Evolutionary conservation across 2,113 vertebrate species (phyloP), one percentile per base, ranked within the genome.

Genomic region (Suncus etruscus): DNA sequence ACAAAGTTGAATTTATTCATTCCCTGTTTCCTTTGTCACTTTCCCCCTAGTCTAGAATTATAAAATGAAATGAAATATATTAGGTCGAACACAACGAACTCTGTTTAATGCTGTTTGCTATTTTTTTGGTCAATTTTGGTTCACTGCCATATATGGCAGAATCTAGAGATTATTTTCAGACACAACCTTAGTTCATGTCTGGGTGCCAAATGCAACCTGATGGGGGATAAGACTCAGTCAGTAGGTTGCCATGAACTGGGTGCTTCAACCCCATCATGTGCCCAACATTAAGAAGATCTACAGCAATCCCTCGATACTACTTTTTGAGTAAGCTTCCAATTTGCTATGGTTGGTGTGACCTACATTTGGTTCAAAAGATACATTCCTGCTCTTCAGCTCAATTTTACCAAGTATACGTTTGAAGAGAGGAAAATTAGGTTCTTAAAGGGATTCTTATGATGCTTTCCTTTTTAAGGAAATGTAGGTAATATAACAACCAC

Each of bases 321-420:
- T 79, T 66, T 88, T 86, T 88, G 91, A 95, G 91, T 11, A 83
- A 93, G 50, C 83, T 94, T 95, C 90, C 90, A 94, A 94, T 94
- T 93, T 95, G 80, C 92, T 95, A 88, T 94, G 94, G 90, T 95
- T 94, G 92, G 89, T 86, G 95, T 93, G 95, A 94, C 86, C 90
- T 94, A 94, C 95, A 94, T 96, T 95, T 95, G 94, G 93, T 90
- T 97, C 3, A 1, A 95, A 95, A 95, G 76, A 86, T 92, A 79
- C 82, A 86, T 89, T 80, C 79, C 58, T 20, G 58, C 70, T 79
- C n/a, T 25, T 2, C 47, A 32, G 11, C 81, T 87, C 74, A 86
- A 48, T 95, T 96, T 95, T 88, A 96, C 69, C 91, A 83, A 93
- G 87, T 94, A 92, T 68, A 91, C 80, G 75, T 14, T 72, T 61